Conservation (phyloP, 2,797 vertebrate genomes). For the Trachops cirrhosus region DNA sequence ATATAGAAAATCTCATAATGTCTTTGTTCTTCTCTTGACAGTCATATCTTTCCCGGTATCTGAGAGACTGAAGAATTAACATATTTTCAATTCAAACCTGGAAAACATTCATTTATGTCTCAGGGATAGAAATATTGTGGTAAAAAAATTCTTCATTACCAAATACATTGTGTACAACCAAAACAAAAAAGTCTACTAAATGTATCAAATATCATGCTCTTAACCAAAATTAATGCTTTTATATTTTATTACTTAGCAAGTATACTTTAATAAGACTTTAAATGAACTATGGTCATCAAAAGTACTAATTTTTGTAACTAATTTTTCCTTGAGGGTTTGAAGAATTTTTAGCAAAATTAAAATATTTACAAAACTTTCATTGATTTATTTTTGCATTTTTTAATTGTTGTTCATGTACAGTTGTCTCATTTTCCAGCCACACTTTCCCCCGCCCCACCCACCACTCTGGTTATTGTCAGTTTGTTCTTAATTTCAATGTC, state of each 20-base stretch:
- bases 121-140: slow-evolving; percentile 14
- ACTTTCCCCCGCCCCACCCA: too few relatives aligned
- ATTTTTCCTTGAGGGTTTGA: slow-evolving; percentile 29
- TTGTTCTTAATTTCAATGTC: too few relatives aligned
- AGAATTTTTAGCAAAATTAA: slow-evolving; percentile 26
- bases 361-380: slow-evolving; percentile 10
- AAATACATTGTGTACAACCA: neutral
- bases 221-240: neutral
- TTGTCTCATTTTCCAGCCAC: too few relatives aligned
- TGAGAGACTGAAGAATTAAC: slow-evolving; percentile 43
- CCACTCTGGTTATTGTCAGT: too few relatives aligned
- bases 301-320: neutral
- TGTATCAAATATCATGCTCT: neutral
- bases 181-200: neutral
- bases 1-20: neutral
- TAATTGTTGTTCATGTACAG: too few relatives aligned
- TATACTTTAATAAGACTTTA: neutral
- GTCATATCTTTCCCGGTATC: neutral
- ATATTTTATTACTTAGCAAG: slow-evolving; percentile 18
- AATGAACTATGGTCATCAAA: neutral
- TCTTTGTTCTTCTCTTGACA: slow-evolving; percentile 41
- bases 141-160: neutral
- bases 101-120: slow-evolving; percentile 21
- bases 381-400: too few relatives aligned
- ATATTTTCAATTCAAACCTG: slow-evolving; percentile 44